Evolutionary conservation across 2,888 invertebrate genomes (phyloP).

Genomic region (Digitonthophagus gazella): DNA sequence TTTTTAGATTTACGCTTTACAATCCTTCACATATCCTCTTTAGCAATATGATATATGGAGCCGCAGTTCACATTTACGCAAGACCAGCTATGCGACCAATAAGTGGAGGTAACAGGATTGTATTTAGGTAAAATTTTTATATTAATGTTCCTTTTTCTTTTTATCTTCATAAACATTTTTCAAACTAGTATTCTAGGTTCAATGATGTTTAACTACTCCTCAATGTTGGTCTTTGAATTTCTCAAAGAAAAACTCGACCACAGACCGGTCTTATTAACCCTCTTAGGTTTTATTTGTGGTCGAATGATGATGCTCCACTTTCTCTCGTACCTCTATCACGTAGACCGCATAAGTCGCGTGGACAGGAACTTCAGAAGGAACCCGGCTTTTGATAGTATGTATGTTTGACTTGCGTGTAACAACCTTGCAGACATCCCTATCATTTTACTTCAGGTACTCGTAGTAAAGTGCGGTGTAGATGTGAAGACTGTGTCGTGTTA

Average conservation of each 20-base stretch:
- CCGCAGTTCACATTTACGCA: constrained; percentile 33
- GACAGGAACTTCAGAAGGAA: constrained; percentile 29
- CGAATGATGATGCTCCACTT: constrained; percentile 45
- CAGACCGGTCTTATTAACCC: constrained; percentile 35
- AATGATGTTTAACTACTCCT: constrained; percentile 45
- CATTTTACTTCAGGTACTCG: constrained; percentile 7
- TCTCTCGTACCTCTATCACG: constrained; percentile 45
- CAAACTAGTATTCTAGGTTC: constrained; percentile 43
- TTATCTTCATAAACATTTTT: background rate
- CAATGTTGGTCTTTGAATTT: constrained; percentile 41
- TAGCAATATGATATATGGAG: constrained; percentile 39
- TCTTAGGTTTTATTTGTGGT: constrained; percentile 42
- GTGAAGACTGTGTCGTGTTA: constrained; percentile 1
- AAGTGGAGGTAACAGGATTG: constrained; percentile 31
- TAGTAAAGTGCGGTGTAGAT: background rate
- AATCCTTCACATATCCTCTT: constrained; percentile 33
- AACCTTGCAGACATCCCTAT: background rate
- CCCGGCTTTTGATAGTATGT: constrained; percentile 32
- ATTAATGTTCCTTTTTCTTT: too few relatives aligned
- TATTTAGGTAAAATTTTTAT: constrained; percentile 31
- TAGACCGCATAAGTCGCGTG: constrained; percentile 39
- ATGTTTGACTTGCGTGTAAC: constrained; percentile 18
- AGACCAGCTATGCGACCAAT: constrained; percentile 35
- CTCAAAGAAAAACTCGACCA: constrained; percentile 32
- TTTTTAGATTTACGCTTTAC: constrained; percentile 21